Evolutionary conservation across 2,113 vertebrate species (phyloP).

Genomic region (Stegostoma tigrinum): DNA sequence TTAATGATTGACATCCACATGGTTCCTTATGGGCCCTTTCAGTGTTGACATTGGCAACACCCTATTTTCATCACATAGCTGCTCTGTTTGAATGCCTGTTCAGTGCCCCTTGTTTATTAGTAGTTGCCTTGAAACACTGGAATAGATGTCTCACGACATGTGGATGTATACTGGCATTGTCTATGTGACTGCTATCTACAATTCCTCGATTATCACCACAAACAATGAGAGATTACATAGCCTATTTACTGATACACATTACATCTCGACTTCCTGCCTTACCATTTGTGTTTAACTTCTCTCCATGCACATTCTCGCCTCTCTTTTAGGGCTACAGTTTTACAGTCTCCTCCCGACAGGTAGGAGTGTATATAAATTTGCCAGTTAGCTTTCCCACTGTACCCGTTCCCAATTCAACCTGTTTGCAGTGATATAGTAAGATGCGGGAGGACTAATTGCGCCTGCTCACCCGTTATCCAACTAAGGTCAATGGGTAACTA

Average conservation of each 20-base stretch:
- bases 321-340: not conserved
- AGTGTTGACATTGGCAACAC: not conserved
- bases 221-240: not conserved
- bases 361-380: no score
- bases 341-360: no score
- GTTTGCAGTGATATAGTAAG: no score
- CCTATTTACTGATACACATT: not conserved
- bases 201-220: not conserved
- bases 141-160: not conserved
- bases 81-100: not conserved
- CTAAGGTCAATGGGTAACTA: no score
- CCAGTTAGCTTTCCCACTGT: no score
- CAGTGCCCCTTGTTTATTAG: not conserved
- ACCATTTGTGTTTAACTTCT: not conserved
- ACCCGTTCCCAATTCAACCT: no score
- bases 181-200: not conserved
- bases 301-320: not conserved
- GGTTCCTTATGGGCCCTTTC: not conserved
- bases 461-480: no score
- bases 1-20: not conserved
- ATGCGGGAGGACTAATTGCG: no score
- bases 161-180: not conserved
- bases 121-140: not conserved
- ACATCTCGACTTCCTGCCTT: not conserved
- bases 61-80: not conserved